Conservation (phyloP, 30 jellyfish, hydroid and myxozoan species). For the Calvadosia cruxmelitensis region DNA sequence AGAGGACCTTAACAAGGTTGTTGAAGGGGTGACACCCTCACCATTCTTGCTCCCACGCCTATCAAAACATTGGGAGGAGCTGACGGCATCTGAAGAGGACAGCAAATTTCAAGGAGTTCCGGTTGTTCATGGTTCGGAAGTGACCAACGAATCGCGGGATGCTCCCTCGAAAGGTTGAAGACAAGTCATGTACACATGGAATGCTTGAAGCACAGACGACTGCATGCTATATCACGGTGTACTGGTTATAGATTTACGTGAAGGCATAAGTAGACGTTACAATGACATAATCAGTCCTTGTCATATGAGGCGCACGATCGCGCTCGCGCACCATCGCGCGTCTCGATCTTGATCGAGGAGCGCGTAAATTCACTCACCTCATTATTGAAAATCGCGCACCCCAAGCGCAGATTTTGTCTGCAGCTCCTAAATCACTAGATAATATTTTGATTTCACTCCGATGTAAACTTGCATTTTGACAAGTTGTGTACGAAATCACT, state of each 20-base stretch:
- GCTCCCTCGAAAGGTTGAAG: not conserved
- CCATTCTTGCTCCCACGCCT: conserved; percentile 3
- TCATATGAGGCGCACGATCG: too few species aligned
- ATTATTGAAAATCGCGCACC: too few species aligned
- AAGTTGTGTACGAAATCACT: too few species aligned
- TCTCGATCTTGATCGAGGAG: too few species aligned
- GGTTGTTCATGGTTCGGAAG: not conserved
- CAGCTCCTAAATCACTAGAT: too few species aligned
- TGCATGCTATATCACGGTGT: not conserved
- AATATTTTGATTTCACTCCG: too few species aligned
- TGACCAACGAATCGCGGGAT: not conserved
- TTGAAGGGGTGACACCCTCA: not conserved
- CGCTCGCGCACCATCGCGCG: too few species aligned
- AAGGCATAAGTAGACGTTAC: not conserved
- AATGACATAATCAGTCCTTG: too few species aligned
- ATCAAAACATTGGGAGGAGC: conserved; percentile 9
- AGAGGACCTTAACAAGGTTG: not conserved
- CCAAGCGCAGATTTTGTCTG: too few species aligned
- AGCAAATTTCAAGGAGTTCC: not conserved
- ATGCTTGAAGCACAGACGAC: not conserved
- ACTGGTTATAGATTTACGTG: not conserved
- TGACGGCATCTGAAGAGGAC: not conserved
- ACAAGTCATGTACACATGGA: not conserved
- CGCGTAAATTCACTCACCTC: too few species aligned
- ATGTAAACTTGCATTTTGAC: too few species aligned